Evolutionary conservation across 2,888 invertebrate genomes (phyloP), one percentile per base, ranked within the genome.

Genomic region (Willowsia nigromaculata): DNA sequence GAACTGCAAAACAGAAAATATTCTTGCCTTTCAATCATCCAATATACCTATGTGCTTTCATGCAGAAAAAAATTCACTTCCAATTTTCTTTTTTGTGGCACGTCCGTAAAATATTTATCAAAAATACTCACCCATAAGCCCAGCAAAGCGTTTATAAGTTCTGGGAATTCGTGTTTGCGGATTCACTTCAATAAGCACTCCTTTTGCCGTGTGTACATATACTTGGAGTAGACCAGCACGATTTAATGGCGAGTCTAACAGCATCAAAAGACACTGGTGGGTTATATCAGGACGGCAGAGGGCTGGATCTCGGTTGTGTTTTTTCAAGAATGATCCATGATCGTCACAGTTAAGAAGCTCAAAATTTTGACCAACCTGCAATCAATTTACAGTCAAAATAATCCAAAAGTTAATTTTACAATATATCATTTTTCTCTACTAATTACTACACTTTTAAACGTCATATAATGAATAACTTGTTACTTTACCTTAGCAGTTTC

Each of bases 111-210:
- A 71, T 65, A 18, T 33, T 3, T 22, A 43, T 22, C 6, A 5
- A 40, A 56, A 82, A 62, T 6, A 82, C 93, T 93, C 95, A 98
- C 98, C 98, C 97, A 99, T 99, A 65, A 99, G 94, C 13, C 99
- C 99, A 92, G 98, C 98, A 95, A 99, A 99, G 94, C 99, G 95
- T 94, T 99, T 99, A 93, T 98, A 99, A 1, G 99, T 99, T 91
- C 99, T 95, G 0, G 99, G 99, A 94, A 99, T 98, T 93, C 99
- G 96, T 0, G 99, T 99, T 94, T 99, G 99, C 53, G 99, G 99
- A 94, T 98, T 98, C 40, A 99, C 96, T 96, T 98, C 98, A 93
- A 99, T 98, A 0, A 99, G 95, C 53, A 98, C 97, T 95, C 98
- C 98, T 93, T 97, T 97, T 93, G 96, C 97, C 5, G 98, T 98